phyloP scores from a whole-genome alignment of 1,140 invertebrate species.

The Geopemphigus sp. region DNA sequence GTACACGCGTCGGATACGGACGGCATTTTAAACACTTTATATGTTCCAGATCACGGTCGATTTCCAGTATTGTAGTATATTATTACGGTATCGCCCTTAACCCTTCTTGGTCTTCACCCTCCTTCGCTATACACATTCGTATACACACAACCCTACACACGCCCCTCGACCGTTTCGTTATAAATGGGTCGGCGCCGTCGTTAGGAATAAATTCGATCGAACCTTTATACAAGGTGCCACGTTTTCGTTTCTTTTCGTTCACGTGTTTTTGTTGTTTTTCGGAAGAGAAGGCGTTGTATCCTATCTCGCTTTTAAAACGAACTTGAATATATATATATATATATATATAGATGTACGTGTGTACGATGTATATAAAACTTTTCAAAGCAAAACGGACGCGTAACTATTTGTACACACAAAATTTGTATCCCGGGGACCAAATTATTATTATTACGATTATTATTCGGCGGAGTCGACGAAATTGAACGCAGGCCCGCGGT shows the following conservation, averaged over 20 bases:
- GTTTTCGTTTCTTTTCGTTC: neutral
- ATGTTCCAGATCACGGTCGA: neutral
- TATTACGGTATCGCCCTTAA: no score
- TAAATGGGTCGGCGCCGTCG: constrained; percentile 17
- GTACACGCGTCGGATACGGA: no score
- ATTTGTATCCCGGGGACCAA: neutral
- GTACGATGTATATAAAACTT: neutral
- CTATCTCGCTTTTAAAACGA: neutral
- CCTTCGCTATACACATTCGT: neutral
- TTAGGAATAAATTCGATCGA: constrained; percentile 13
- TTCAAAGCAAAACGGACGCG: neutral
- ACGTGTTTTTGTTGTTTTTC: neutral
- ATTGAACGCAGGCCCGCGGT: neutral
- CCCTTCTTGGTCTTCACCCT: no score
- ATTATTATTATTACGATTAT: constrained; percentile 14
- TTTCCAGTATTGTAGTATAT: neutral
- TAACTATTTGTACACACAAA: constrained; percentile 11
- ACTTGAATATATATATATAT: no score
- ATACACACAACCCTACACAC: no score
- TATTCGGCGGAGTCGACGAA: no score
- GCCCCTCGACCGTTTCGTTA: no score
- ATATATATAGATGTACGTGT: neutral
- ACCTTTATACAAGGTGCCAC: neutral
- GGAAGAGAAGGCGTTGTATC: constrained; percentile 6
- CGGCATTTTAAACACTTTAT: neutral